Evolutionary conservation across 2,888 invertebrate species (phyloP), one percentile per base, ranked within the genome.

Genomic region (Pseudoips prasinana): DNA sequence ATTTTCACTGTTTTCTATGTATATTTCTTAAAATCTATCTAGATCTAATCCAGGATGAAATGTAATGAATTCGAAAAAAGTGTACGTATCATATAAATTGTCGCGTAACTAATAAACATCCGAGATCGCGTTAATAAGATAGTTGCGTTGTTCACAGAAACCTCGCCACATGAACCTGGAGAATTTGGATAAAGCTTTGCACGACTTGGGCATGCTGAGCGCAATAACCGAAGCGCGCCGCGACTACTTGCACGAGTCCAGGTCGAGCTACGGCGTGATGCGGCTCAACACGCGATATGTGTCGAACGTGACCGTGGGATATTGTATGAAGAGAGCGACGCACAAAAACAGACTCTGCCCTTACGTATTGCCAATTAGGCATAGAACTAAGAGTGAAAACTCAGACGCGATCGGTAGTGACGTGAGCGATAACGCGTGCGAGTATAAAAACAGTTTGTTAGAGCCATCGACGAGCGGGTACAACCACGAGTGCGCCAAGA

Each of bases 331-430:
- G 56, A 75, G 90, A 46, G 71, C 86, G 22, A 72, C 89, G 25
- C 86, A 84, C 33, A 90, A 90, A 59, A 89, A 89, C 74, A 83
- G 92, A 62, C 89, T 90, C 46, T 91, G 90, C 63, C 92, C 92
- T 1, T 92, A 92, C 64, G 80, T 86, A 26, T 58, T 90, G 48
- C 90, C 90, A 25, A 89, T 90, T 39, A 74, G 92, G 48, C 90
- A 90, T 59, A 80, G 91, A 69, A 91, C 91, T 49, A 90, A 90
- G 73, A 92, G 92, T 65, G 92, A 91, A 64, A 92, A 92, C 69
- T 91, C 91, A 3, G 92, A 92, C 50, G 80, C 75, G 29, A 71
- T 81, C 51, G 55, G 64, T 58, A 70, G 74, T 69, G 84, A 86
- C 41, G 60, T 67, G 48, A 69, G 48, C 57, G 84, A 89, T 11